Evolutionary conservation across 1,140 invertebrate species (phyloP), one percentile per base, ranked within the genome.

Genomic region (Ceratosolen fusciceps): DNA sequence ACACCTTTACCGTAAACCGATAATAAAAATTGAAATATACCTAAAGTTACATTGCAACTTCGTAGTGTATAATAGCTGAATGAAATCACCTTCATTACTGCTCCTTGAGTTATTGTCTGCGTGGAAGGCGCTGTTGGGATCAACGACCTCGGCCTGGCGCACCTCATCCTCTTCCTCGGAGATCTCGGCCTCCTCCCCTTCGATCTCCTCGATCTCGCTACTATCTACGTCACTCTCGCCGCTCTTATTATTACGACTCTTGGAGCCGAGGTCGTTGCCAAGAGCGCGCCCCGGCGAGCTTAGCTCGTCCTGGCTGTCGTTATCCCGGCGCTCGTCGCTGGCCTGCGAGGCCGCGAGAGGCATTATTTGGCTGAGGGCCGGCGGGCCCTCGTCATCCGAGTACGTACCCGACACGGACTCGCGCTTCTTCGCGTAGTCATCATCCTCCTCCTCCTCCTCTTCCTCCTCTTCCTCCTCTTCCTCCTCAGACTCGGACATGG

Each of bases 361-460:
- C 83, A 89, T 86, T 82, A 88, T 88, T 3, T 87, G 88, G 80
- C 88, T 90, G 14, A 90, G 75, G n/a, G 88, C 84, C 0, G 88
- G 87, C 19, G 88, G 88, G 21, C 88, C 90, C 24, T 90, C 90
- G 21, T 91, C 89, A 21, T 90, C 89, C 2, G 84, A 86, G 34
- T 86, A 86, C 49, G 86, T 86, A 4, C 56, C 74, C 1, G 77
- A n/a, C n/a, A 72, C 62, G 5, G 54, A 5, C 4, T 80, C 73
- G 24, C 74, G 47, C 1, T 80, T 72, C 3, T 79, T 72, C 31
- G 82, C 58, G 4, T 74, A 62, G 1, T 70, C 29, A n/a, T 77
- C 52, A 0, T 77, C 76, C 7, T 83, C 73, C 24, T 81, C 74
- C 19, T 81, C 72, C 16, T 77, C 52, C 0, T 77, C 76, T 8